These are phyloP conservation scores for Phyllostomus discolor DNA, from an alignment of 2,113 vertebrate genomes.

Conservation along the genomic window DNA sequence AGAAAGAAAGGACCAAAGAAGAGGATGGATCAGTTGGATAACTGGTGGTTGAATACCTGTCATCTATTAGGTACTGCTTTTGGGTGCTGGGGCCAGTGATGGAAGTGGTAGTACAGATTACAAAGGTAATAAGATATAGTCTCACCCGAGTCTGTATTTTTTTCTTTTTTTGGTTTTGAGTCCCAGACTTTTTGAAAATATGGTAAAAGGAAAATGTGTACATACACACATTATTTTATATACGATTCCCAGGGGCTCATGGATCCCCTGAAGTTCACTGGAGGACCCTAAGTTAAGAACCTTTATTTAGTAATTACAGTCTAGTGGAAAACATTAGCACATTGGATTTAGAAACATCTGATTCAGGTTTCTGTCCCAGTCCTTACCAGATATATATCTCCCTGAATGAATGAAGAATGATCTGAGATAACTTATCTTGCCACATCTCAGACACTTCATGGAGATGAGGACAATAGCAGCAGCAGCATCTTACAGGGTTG, in stretches of 20 bases:
- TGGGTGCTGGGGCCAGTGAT: background rate
- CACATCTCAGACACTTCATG: background rate
- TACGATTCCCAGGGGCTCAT: background rate
- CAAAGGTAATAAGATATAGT: background rate
- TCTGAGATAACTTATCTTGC: background rate
- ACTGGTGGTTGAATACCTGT: background rate
- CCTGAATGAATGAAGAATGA: background rate
- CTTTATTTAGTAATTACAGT: constrained; percentile 20
- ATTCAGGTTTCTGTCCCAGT: background rate
- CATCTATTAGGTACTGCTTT: background rate
- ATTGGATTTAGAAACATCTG: background rate
- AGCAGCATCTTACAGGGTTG: background rate
- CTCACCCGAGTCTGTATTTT: background rate
- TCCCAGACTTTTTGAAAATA: constrained; percentile 8
- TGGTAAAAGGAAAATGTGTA: background rate
- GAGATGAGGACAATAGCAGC: background rate
- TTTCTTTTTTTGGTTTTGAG: background rate
- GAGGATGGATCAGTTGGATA: background rate
- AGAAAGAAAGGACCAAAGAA: background rate
- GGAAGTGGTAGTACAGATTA: background rate
- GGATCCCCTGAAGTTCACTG: background rate
- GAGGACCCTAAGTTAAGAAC: background rate
- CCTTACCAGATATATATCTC: background rate
- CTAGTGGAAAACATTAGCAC: background rate
- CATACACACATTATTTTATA: background rate